Evolutionary conservation across 2,113 vertebrate species (phyloP).

Genomic region (Oreocharis arfaki): DNA sequence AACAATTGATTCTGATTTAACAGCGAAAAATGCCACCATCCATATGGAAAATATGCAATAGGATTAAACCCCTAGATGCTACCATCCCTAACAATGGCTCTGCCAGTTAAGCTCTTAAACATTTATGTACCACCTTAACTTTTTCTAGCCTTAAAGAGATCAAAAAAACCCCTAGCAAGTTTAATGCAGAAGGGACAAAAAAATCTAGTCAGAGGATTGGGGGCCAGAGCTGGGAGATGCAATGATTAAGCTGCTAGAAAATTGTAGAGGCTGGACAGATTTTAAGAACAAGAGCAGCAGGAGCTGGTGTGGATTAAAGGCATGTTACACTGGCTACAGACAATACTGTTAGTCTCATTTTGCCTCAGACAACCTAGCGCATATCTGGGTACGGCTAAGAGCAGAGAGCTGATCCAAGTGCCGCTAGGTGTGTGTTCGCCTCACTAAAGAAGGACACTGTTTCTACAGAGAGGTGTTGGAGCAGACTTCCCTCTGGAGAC

Average conservation of each 20-base stretch:
- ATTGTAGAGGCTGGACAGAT: not conserved
- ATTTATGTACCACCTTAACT: not conserved
- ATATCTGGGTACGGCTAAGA: not conserved
- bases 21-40: not conserved
- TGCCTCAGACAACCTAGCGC: not conserved
- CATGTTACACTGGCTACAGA: not conserved
- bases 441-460: not conserved
- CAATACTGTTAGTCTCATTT: not conserved
- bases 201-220: not conserved
- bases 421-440: not conserved
- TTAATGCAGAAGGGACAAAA: not conserved
- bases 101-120: not conserved
- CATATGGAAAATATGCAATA: not conserved
- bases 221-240: not conserved
- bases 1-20: conserved; percentile 25
- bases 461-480: not conserved
- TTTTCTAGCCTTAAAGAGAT: not conserved
- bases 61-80: not conserved
- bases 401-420: not conserved
- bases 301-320: not conserved
- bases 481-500: not conserved
- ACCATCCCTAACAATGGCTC: not conserved
- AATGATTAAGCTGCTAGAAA: not conserved
- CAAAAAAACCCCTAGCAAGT: not conserved
- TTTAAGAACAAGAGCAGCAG: not conserved